Evolutionary conservation across 92 coral and sea anemone species (phyloP).

Genomic region (Zoanthus gigantus): DNA sequence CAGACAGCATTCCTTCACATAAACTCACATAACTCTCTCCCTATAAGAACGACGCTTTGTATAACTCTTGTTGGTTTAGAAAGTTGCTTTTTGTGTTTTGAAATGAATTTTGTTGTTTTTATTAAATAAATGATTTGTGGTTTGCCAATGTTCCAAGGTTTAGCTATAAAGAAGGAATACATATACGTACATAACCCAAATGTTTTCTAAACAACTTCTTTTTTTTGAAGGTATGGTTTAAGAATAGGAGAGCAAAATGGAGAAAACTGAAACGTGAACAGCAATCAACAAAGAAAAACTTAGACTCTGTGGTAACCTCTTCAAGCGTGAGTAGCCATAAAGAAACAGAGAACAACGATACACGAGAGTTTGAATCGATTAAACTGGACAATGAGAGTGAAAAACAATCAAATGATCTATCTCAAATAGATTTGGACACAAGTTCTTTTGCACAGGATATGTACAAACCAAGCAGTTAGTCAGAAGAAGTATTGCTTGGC

Average conservation of each 20-base stretch:
- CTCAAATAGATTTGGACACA: conserved; percentile 1
- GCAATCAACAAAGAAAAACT: conserved; percentile 66
- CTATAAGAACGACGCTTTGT: not conserved
- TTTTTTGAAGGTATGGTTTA: conserved; percentile 91
- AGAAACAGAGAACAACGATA: conserved; percentile 9
- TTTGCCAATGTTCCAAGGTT: not conserved
- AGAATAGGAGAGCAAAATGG: conserved; percentile 98
- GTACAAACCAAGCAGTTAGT: conserved; percentile 1
- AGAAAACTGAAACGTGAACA: conserved; percentile 95
- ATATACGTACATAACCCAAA: not conserved
- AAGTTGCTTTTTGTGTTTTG: not conserved
- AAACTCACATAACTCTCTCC: conserved; percentile 10
- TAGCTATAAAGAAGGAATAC: not conserved
- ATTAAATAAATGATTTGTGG: not conserved
- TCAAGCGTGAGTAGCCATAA: conserved; percentile 9
- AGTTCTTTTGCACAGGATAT: not conserved
- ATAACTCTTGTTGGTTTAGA: not conserved
- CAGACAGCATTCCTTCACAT: conserved; percentile 29
- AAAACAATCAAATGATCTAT: conserved; percentile 18
- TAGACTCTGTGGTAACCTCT: conserved; percentile 33
- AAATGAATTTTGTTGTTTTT: not conserved
- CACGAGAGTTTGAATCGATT: conserved; percentile 30
- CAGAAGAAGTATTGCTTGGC: not conserved
- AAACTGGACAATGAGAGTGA: conserved; percentile 24
- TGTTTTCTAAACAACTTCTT: not conserved